These are phyloP conservation scores for Agapornis roseicollis DNA, from an alignment of 2,113 vertebrate species.

Conservation along the genomic window DNA sequence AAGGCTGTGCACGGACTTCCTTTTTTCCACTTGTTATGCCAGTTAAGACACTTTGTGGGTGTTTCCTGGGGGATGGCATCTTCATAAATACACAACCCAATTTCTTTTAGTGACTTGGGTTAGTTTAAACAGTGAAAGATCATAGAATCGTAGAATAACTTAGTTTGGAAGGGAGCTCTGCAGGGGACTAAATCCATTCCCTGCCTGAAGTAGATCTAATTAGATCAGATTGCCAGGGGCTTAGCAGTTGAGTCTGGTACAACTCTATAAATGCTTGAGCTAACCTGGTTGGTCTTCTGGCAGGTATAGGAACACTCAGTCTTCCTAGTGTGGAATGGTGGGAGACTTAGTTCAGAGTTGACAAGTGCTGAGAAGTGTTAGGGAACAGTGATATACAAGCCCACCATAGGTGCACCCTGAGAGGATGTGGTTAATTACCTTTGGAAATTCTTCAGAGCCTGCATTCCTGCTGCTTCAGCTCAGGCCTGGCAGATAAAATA, in stretches of 20 bases:
- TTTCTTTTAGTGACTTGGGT: not conserved
- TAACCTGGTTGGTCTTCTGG: not conserved
- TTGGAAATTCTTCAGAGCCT: not conserved
- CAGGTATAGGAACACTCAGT: not conserved
- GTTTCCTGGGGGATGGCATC: not conserved
- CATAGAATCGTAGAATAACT: not conserved
- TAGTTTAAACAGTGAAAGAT: not conserved
- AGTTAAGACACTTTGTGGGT: not conserved
- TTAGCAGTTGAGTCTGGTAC: not conserved
- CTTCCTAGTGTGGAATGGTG: not conserved
- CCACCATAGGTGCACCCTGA: not conserved
- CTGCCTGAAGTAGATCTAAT: not conserved
- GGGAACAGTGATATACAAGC: not conserved
- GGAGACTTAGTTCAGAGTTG: not conserved
- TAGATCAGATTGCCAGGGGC: not conserved
- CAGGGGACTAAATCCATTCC: rapidly evolving
- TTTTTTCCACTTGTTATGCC: not conserved
- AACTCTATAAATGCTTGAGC: not conserved
- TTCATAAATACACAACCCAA: rapidly evolving
- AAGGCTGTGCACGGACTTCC: not conserved
- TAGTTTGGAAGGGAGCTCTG: not conserved
- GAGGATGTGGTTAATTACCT: not conserved
- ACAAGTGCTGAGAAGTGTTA: not conserved
- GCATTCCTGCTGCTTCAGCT: not conserved
- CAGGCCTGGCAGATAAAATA: not conserved